Percentiles rank a stretch among this genome's conserved stretches.
These are phyloP conservation scores for Andrena fulva DNA, from an alignment of 2,888 invertebrate species.

Conservation along the genomic window DNA sequence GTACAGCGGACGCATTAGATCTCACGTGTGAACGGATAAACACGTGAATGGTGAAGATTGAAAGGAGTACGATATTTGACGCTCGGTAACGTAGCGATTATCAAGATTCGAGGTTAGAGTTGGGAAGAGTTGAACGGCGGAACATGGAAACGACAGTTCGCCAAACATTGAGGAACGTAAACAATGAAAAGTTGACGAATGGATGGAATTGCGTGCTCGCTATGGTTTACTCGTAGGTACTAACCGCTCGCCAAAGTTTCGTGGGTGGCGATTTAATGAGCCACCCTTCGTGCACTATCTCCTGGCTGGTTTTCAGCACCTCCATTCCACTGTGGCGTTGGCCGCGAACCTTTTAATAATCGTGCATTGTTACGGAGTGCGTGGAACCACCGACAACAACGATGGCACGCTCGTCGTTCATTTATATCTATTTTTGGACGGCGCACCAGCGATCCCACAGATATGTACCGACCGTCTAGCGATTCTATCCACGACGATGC, in stretches of 20 bases:
- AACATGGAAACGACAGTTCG: constrained; percentile 4
- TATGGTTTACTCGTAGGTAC: constrained; percentile 83
- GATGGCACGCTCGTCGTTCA: constrained; percentile 67
- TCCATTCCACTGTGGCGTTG: constrained; percentile 74
- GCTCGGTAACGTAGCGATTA: neutral
- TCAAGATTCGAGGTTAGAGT: constrained; percentile 45
- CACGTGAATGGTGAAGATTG: neutral
- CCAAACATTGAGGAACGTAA: constrained; percentile 44
- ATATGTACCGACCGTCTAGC: constrained; percentile 47
- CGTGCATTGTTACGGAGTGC: constrained; percentile 61
- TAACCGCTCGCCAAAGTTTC: constrained; percentile 97
- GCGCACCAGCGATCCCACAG: constrained; percentile 59
- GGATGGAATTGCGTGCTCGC: neutral
- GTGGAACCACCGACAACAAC: constrained; percentile 67
- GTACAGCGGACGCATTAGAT: constrained; percentile 1
- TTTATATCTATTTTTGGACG: constrained; percentile 79
- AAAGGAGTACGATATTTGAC: neutral
- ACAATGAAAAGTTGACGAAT: constrained; percentile 73
- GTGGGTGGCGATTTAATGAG: constrained; percentile 97
- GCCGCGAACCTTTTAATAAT: constrained; percentile 56
- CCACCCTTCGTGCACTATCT: constrained; percentile 96
- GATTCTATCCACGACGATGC: constrained; percentile 34
- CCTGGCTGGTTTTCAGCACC: constrained; percentile 86
- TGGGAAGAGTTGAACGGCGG: neutral
- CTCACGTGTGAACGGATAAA: neutral